Conservation (phyloP, 2,797 vertebrate species). For the Rhynchotus rufescens region DNA sequence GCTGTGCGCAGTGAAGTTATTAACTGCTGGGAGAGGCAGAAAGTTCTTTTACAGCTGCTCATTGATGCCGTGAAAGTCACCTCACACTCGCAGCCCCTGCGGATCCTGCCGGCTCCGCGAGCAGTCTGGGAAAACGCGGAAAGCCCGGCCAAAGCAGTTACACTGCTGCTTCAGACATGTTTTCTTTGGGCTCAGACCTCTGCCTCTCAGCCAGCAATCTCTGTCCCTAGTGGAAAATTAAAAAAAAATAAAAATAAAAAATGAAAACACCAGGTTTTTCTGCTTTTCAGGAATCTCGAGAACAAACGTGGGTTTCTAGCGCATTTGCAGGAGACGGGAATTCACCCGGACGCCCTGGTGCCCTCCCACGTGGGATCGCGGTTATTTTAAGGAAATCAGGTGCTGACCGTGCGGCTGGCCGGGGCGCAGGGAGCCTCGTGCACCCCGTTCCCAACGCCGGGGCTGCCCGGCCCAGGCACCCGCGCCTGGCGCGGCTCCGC, state of each 20-base stretch:
- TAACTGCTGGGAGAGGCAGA: slow-evolving; percentile 51
- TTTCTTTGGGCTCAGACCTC: slow-evolving; percentile 46
- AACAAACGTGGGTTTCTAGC: neutral
- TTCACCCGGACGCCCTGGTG: neutral
- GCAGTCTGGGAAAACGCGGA: neutral
- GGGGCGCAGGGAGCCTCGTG: neutral
- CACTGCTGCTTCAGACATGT: neutral
- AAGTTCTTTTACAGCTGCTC: slow-evolving; percentile 52
- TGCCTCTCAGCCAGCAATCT: slow-evolving; percentile 33
- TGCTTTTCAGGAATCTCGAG: slow-evolving; percentile 51
- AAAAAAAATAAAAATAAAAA: neutral
- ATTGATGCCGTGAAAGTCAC: slow-evolving; percentile 14
- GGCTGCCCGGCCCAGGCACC: neutral
- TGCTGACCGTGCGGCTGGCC: fast-evolving
- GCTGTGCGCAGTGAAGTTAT: slow-evolving; percentile 26
- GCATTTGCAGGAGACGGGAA: neutral
- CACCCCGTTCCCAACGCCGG: neutral
- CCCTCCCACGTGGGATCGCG: neutral
- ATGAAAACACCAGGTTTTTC: neutral
- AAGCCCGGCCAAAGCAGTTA: slow-evolving; percentile 18
- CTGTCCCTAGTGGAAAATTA: neutral
- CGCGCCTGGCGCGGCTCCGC: neutral
- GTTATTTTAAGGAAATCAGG: neutral
- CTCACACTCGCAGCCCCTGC: neutral
- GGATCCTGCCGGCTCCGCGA: slow-evolving; percentile 36